Evolutionary conservation across 2,113 vertebrate species (phyloP), one percentile per base, ranked within the genome.

Genomic region (Pseudorhombus dupliciocellatus): DNA sequence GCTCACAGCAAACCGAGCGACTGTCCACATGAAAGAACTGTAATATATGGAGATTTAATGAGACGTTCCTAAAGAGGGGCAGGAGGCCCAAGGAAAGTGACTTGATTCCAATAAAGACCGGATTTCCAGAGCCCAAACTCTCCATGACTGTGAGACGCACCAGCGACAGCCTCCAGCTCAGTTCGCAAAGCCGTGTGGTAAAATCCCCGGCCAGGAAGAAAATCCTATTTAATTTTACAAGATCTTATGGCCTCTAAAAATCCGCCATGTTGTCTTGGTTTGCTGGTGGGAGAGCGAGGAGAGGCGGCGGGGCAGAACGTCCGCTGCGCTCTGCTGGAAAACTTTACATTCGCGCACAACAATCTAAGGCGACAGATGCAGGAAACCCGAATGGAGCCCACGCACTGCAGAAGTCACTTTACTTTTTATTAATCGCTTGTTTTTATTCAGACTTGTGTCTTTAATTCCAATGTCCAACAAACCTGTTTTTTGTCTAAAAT

Each of bases 211-310:
- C 86, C 89, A 89, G 85, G 86, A 84, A 91, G 92, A 93, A 93
- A 92, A 92, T 91, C 91, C 89, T 79, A 87, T 89, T 93, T 90
- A 86, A 91, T 91, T 94, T 93, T 91, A 93, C 90, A 90, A 92
- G 87, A 85, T 84, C 84, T 79, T 84, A 83, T 88, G 88, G 88
- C 83, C 88, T 83, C 77, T 80, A 79, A 90, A 80, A 86, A 62
- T 88, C 87, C 84, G 87, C 67, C 77, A 54, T 76, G 83, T 88
- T 87, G 87, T 89, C 76, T 74, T 77, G 78, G 80, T 81, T 84
- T 55, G 63, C 77, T 77, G 80, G 66, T 54, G 72, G 50, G 73
- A 51, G 66, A 79, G 62, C 46, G 26, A 50, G 62, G 52, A 77
- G 76, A 79, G 58, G 80, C 46, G 14, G 31, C 71, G 60, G 83